Percentiles rank a stretch among this genome's conserved stretches.
Conservation (phyloP, 2,113 vertebrate species). For the Takifugu bimaculatus region DNA sequence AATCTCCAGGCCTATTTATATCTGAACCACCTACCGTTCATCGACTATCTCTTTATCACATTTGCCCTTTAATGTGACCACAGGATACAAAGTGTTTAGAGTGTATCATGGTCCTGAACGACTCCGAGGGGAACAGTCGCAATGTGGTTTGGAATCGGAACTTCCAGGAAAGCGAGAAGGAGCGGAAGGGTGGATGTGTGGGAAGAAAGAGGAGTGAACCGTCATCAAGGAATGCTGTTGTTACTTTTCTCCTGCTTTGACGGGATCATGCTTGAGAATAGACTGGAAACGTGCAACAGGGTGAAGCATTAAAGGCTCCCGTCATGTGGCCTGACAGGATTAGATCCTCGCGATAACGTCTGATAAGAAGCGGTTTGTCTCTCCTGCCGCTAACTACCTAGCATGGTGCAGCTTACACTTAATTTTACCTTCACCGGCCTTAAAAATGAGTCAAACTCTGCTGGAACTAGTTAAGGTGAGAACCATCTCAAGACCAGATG, state of each 20-base stretch:
- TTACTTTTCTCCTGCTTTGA: neutral
- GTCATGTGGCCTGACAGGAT: slow-evolving; percentile 27
- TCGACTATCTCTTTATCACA: neutral
- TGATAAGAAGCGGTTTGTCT: slow-evolving; percentile 8
- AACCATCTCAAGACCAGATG: slow-evolving; percentile 47
- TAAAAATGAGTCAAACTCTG: slow-evolving; percentile 28
- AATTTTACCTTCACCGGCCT: slow-evolving; percentile 16
- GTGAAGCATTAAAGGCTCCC: neutral
- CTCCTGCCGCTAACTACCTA: slow-evolving; percentile 9
- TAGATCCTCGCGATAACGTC: slow-evolving; percentile 11
- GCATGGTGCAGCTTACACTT: slow-evolving; percentile 14
- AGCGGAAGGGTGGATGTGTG: neutral
- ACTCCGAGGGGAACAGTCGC: neutral
- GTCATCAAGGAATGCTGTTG: neutral
- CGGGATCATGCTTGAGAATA: neutral
- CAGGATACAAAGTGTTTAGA: neutral
- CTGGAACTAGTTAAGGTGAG: slow-evolving; percentile 46
- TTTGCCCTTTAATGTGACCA: slow-evolving; percentile 1
- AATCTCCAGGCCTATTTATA: neutral
- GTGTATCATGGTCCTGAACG: neutral
- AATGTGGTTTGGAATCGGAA: neutral
- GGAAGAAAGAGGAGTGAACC: neutral
- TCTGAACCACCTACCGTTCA: neutral
- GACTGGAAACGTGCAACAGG: neutral
- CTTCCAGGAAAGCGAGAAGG: neutral